Base-by-base conservation (phyloP, 2,113 vertebrate species). In the Sula dactylatra region DNA sequence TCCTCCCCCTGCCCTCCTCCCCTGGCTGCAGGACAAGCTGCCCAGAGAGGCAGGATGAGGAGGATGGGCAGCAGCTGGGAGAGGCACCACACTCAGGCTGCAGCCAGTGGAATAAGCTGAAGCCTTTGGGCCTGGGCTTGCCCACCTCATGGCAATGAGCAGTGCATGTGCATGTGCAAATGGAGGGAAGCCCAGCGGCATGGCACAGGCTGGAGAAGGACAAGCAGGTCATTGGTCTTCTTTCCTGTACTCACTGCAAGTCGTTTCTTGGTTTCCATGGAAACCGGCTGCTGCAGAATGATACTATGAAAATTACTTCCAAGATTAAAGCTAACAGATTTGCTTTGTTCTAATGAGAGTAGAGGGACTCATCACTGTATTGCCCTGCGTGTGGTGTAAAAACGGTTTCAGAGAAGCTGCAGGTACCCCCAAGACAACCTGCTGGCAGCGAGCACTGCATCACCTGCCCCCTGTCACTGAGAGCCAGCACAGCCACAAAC, bases 261-360 rank as follows among this genome's bases (percentile, higher is more conserved):
- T 59, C 8, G 0, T 54, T 71, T 78, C 64, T 81, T 14, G 24
- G 90, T 93, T 91, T 86, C 96, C 88, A 90, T 62, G 66, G 96
- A 91, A 97, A 96, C 90, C 16, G 3, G 74, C 93, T 96, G 82
- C 96, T 90, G 90, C 55, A 90, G 82, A 91, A 77, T 31, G 4
- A 65, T 90, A n/a, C 44, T 79, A 72, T 16, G 55, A 83, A 92
- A 92, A 90, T 10, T 2, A 72, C 61, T 86, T 86, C 76, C 1
- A n/a, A 80, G 83, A 94, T 61, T 40, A 40, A 86, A 90, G 67
- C 82, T n/a, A 40, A 59, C 21, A 18, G 92, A 76, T 72, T 42
- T 47, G 44, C 82, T 80, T 58, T 77, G 44, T 82, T 89, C 54
- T 56, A 56, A 36, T 0, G 1, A 72, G 56, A 83, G 21, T 3